Percentiles rank a stretch among this genome's conserved stretches.
Evolutionary conservation across 2,797 vertebrate species (phyloP).

Genomic region (Heterohyrax brucei): DNA sequence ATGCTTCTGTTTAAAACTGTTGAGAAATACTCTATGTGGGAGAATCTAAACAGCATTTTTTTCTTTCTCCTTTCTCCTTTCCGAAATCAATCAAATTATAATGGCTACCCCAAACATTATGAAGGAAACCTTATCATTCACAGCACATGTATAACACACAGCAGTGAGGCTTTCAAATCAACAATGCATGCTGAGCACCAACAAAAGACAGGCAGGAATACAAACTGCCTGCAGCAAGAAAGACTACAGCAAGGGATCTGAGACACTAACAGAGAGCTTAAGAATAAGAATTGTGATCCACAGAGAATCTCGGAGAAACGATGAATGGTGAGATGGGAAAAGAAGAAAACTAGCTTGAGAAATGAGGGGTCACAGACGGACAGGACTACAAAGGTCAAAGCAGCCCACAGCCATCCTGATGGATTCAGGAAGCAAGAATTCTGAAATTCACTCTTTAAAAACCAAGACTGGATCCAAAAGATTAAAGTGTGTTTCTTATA

Average conservation of each 20-base stretch:
- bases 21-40: conserved; percentile 39
- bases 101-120: conserved; percentile 22
- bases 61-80: conserved; percentile 56
- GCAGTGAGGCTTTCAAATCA: conserved; percentile 59
- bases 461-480: conserved; percentile 42
- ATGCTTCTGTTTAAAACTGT: conserved; percentile 53
- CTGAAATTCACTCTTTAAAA: conserved; percentile 62
- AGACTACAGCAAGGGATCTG: conserved; percentile 62
- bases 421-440: conserved; percentile 44
- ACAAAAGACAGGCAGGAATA: conserved; percentile 53
- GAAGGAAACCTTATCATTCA: conserved; percentile 68
- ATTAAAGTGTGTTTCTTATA: conserved; percentile 71
- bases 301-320: conserved; percentile 64
- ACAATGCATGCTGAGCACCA: neutral
- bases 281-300: conserved; percentile 41
- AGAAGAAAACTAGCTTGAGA: conserved; percentile 37
- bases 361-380: neutral
- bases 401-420: neutral
- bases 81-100: conserved; percentile 70
- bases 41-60: conserved; percentile 53
- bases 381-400: conserved; percentile 40
- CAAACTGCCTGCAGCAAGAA: conserved; percentile 31
- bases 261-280: conserved; percentile 49
- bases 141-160: conserved; percentile 33
- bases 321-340: conserved; percentile 23